phyloP scores from a whole-genome alignment of 2,888 invertebrate species.

The Rotaria magnacalcarata region DNA sequence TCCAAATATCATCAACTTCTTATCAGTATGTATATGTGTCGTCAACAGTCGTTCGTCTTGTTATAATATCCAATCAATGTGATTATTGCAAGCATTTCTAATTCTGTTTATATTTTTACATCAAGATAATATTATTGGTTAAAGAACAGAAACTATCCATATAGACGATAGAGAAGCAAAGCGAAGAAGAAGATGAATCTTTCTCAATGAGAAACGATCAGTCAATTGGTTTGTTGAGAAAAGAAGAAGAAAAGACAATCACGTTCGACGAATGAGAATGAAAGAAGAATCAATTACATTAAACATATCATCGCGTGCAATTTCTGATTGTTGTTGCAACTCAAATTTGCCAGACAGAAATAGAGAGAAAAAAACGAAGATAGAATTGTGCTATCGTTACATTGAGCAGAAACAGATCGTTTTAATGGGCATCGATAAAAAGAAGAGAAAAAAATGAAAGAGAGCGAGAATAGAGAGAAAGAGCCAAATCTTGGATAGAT shows the following conservation, averaged over 20 bases:
- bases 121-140: background rate
- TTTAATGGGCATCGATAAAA: slow-evolving; percentile 26
- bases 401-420: slow-evolving; percentile 31
- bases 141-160: background rate
- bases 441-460: background rate
- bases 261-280: slow-evolving; percentile 18
- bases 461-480: background rate
- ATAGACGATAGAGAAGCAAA: background rate
- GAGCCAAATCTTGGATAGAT: slow-evolving; percentile 29
- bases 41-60: slow-evolving; percentile 6
- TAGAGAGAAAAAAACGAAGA: background rate
- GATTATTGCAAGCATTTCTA: background rate
- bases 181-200: background rate
- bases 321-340: slow-evolving; percentile 1
- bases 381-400: background rate
- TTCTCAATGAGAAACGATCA: slow-evolving; percentile 15
- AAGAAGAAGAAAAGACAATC: slow-evolving; percentile 19
- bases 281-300: slow-evolving; percentile 20
- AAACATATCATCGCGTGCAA: slow-evolving; percentile 23
- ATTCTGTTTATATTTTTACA: background rate
- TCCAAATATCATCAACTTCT: slow-evolving; percentile 9
- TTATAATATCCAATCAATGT: slow-evolving; percentile 9
- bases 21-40: background rate
- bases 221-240: slow-evolving; percentile 18
- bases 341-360: slow-evolving; percentile 25